Evolutionary conservation across 2,113 vertebrate genomes (phyloP), one percentile per base, ranked within the genome.

Genomic region (Cranoglanis bouderius): DNA sequence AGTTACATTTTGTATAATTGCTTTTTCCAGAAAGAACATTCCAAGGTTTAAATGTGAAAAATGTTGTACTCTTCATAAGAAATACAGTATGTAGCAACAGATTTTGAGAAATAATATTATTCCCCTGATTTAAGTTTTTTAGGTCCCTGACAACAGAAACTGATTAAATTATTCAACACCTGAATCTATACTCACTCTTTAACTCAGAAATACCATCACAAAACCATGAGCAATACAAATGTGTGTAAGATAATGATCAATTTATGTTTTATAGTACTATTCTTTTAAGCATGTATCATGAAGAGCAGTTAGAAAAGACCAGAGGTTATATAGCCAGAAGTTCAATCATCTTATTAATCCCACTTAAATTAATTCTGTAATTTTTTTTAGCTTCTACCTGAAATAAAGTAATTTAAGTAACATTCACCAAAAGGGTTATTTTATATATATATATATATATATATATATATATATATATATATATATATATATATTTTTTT

Each of bases 131-230:
- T n/a, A 84, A 87, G 59, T 82, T 29, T 9, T 81, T 85, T 14
- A 67, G 57, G 88, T 86, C 87, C 93, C 92, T 90, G 92, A 92
- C 92, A 95, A 94, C 93, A 94, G 93, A 94, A 94, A 88, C 92
- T 92, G 91, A 72, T 90, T 90, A 82, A 90, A 92, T 74, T 81
- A 90, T 91, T 92, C 92, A 90, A 59, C 29, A 35, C 18, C 21
- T 53, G 19, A 40, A 53, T 72, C 55, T 77, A 40, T 82, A 26
- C 21, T 82, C 49, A 38, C 19, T 57, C 21, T 26, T 63, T 85
- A 85, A 57, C 38, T 57, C 18, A 72, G 46, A 72, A 75, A 57
- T 38, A 38, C n/a, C 29, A 70, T 49, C 8, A 51, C n/a, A 14
- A 67, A 81, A 32, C 77, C 46, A 78, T 61, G 19, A 86, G 29